phyloP scores from a whole-genome alignment of 37 sponge, comb jelly and placozoan genomes.

The Haliclona indistincta region DNA sequence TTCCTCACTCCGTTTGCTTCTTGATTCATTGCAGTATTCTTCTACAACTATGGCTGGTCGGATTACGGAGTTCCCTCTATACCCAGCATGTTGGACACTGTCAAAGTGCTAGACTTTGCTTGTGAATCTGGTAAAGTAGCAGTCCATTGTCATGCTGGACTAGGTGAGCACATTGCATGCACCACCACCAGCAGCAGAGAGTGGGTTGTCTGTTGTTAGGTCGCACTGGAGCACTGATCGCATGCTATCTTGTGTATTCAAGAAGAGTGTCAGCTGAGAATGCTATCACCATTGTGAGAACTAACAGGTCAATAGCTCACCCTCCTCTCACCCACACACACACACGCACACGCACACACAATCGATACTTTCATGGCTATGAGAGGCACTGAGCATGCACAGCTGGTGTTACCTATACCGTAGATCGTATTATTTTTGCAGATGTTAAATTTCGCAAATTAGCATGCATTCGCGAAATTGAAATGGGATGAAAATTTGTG shows the following conservation, averaged over 20 bases:
- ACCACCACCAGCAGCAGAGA: not conserved
- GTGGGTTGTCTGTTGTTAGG: slow-evolving; percentile 20
- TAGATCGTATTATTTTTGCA: too few species aligned
- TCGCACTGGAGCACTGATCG: slow-evolving; percentile 95
- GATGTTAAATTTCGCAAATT: too few species aligned
- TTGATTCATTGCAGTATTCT: slow-evolving; percentile 47
- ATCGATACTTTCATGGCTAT: too few species aligned
- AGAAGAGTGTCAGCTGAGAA: slow-evolving; percentile 60
- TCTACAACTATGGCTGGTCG: slow-evolving; percentile 84
- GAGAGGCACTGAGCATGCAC: too few species aligned
- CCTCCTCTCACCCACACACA: too few species aligned
- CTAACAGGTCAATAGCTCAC: slow-evolving; percentile 54
- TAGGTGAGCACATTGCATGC: slow-evolving; percentile 54
- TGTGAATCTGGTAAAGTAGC: slow-evolving; percentile 78
- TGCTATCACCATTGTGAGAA: slow-evolving; percentile 73
- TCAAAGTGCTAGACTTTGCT: slow-evolving; percentile 93
- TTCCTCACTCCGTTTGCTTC: not conserved
- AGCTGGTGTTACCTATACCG: too few species aligned
- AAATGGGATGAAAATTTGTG: too few species aligned
- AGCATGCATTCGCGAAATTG: too few species aligned
- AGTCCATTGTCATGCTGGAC: slow-evolving; percentile 93
- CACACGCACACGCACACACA: not conserved
- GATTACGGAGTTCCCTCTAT: slow-evolving; percentile 84
- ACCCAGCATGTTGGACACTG: slow-evolving; percentile 79
- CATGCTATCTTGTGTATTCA: slow-evolving; percentile 88